These are phyloP conservation scores for Pogonomyrmex californicus DNA, from an alignment of 1,140 invertebrate species.

Conservation along the genomic window DNA sequence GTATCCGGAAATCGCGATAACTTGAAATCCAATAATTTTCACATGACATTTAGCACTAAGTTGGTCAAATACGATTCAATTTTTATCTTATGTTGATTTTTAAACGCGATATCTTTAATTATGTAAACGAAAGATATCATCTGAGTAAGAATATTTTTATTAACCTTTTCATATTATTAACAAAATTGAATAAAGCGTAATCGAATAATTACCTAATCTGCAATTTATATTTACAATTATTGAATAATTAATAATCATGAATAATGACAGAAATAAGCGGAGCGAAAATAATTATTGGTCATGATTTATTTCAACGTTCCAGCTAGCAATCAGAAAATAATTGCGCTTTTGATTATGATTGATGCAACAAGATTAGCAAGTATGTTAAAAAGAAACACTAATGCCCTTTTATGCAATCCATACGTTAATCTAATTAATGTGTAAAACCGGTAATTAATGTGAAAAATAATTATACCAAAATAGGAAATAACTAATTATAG, in stretches of 20 bases:
- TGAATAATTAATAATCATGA: conserved; percentile 15
- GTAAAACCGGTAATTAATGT: background rate
- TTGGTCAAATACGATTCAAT: background rate
- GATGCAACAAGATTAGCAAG: conserved; percentile 19
- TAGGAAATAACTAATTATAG: conserved; percentile 2
- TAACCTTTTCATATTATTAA: background rate
- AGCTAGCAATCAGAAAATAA: conserved; percentile 26
- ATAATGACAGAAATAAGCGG: conserved; percentile 13
- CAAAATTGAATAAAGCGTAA: background rate
- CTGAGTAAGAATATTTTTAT: background rate
- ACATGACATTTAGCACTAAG: background rate
- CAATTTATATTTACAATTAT: background rate
- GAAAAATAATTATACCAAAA: conserved; percentile 6
- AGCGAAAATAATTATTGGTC: conserved; percentile 28
- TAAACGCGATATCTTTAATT: background rate
- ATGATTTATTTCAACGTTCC: conserved; percentile 16
- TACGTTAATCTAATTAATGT: conserved; percentile 4
- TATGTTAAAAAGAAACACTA: conserved; percentile 7
- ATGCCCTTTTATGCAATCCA: background rate
- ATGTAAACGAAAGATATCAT: background rate
- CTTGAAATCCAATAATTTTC: background rate
- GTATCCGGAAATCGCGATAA: background rate
- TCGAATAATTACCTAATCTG: background rate
- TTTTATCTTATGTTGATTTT: background rate
- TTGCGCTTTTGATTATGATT: conserved; percentile 23